Evolutionary conservation across 2,888 invertebrate genomes (phyloP), one percentile per base, ranked within the genome.

Genomic region (Marronus borbonicus): DNA sequence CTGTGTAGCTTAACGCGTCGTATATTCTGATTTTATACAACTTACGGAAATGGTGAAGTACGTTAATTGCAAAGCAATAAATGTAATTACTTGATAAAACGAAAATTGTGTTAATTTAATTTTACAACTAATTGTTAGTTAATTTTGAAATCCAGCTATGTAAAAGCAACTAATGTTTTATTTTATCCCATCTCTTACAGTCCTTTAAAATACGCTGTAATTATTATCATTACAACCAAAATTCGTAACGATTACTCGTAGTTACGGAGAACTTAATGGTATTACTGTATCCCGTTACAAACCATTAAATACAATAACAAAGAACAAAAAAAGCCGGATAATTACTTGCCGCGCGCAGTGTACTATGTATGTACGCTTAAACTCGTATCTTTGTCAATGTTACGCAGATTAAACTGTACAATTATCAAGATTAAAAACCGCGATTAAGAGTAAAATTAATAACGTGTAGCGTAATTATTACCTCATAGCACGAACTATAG

Each of bases 391-490:
- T 24, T 62, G 62, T 62, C 28, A 31, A 31, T 28, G 31, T 31
- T 62, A 62, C 14, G 5, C 24, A 31, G 5, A 62, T 14, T 28
- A 14, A 62, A 62, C 62, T 36, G 62, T 62, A 62, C 62, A 31
- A 62, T 62, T 62, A 62, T 12, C 62, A 14, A 62, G 62, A 62
- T 62, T 62, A 62, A 62, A 31, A 28, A 62, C 12, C 2, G 62
- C 62, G 62, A 62, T 62, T 62, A 62, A 31, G 62, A 62, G 31
- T 31, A 62, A 62, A 62, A 62, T 62, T 62, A 62, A 31, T 62
- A 62, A 62, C 31, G 28, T 62, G 24, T 12, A 12, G 14, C 28
- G 28, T 31, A 24, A 62, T 28, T 62, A 62, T 62, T 62, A 24
- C 62, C 62, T 31, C 14, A 14, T 62, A 31, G 24, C 55, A 10